Conservation (phyloP, 2,888 invertebrate genomes). For the Campopleginae sp. region DNA sequence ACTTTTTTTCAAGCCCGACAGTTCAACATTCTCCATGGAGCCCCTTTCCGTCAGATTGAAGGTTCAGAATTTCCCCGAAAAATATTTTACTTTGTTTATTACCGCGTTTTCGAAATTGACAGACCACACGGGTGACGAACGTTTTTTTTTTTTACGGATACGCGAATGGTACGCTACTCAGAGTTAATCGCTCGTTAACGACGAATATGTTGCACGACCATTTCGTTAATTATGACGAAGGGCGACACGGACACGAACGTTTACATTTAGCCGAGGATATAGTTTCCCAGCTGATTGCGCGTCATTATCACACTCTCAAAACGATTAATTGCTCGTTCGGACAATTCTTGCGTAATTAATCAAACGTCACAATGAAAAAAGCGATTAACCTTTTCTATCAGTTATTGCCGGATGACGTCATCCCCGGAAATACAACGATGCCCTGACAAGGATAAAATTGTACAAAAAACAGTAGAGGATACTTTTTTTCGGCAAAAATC, state of each 20-base stretch:
- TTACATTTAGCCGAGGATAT: not conserved
- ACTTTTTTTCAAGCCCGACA: not conserved
- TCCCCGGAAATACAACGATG: not conserved
- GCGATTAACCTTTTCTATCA: not conserved
- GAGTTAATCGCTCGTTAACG: constrained; percentile 61
- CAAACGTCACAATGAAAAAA: constrained; percentile 32
- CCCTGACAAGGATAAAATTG: not conserved
- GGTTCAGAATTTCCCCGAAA: not conserved
- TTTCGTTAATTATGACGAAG: constrained; percentile 49
- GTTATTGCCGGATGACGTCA: not conserved
- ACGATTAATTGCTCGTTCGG: constrained; percentile 25
- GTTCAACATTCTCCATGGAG: not conserved
- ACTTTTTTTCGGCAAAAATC: not conserved
- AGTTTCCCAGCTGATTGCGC: constrained; percentile 24
- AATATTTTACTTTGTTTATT: not conserved
- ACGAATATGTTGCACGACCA: not conserved
- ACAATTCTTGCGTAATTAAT: constrained; percentile 27
- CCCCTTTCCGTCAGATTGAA: not conserved
- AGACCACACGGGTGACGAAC: not conserved
- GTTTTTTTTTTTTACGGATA: not conserved
- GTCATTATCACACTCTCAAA: constrained; percentile 8
- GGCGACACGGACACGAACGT: constrained; percentile 1
- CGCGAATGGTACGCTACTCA: not conserved
- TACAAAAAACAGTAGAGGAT: not conserved
- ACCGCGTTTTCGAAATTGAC: not conserved